These are phyloP conservation scores for Eristalis tenax DNA, from an alignment of 2,888 invertebrate species.

Conservation along the genomic window DNA sequence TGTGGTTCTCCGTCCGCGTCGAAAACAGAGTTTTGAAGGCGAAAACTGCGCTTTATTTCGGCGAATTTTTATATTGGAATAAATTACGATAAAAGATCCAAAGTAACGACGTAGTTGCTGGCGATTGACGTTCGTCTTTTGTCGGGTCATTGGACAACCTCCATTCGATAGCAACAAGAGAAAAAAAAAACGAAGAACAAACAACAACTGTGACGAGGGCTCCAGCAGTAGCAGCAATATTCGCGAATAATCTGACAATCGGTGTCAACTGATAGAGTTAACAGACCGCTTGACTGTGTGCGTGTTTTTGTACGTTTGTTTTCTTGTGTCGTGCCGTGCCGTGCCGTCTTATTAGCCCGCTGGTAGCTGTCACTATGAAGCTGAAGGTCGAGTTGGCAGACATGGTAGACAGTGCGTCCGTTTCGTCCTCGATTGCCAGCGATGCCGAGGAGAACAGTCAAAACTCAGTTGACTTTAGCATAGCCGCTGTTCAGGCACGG, in stretches of 20 bases:
- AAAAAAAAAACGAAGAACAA: neutral
- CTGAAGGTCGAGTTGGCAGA: slow-evolving; percentile 64
- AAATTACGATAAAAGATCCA: slow-evolving; percentile 23
- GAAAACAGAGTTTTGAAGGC: slow-evolving; percentile 6
- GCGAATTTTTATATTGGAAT: slow-evolving; percentile 18
- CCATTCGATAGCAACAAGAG: slow-evolving; percentile 20
- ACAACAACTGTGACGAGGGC: slow-evolving; percentile 14
- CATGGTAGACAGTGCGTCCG: slow-evolving; percentile 57
- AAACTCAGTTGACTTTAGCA: slow-evolving; percentile 58
- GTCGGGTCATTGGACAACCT: slow-evolving; percentile 65
- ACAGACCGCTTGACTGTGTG: slow-evolving; percentile 14
- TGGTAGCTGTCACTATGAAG: slow-evolving; percentile 53
- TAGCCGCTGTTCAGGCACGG: slow-evolving; percentile 51
- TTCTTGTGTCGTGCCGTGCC: slow-evolving; percentile 2
- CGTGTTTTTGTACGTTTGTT: neutral
- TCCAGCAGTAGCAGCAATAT: slow-evolving; percentile 44
- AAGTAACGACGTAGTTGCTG: slow-evolving; percentile 58
- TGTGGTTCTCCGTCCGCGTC: slow-evolving; percentile 40
- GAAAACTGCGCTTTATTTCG: slow-evolving; percentile 40
- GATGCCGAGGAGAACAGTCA: slow-evolving; percentile 60
- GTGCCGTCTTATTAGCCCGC: neutral
- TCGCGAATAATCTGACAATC: slow-evolving; percentile 62
- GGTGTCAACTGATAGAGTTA: slow-evolving; percentile 56
- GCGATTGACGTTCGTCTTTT: slow-evolving; percentile 50
- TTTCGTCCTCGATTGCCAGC: slow-evolving; percentile 55